These are phyloP conservation scores for Ia io DNA, from an alignment of 2,113 vertebrate species.

Conservation along the genomic window DNA sequence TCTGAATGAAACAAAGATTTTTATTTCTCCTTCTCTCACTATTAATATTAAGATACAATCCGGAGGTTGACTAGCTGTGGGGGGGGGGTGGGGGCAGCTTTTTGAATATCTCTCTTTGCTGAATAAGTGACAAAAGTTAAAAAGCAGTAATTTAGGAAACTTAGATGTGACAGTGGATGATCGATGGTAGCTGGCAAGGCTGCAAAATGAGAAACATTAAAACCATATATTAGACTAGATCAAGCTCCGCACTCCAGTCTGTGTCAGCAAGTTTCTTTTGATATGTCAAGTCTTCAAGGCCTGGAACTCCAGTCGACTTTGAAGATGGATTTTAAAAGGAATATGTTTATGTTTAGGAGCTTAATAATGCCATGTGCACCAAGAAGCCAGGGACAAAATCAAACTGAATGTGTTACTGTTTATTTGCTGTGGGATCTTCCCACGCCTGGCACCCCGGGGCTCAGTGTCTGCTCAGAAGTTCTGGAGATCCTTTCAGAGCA, in stretches of 20 bases:
- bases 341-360: slow-evolving; percentile 81
- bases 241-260: slow-evolving; percentile 82
- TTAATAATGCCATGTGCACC: slow-evolving; percentile 75
- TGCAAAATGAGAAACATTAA: slow-evolving; percentile 91
- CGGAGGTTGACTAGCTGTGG: slow-evolving; percentile 24
- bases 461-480: background rate
- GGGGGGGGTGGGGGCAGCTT: slow-evolving; percentile 60
- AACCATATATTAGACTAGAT: slow-evolving; percentile 90
- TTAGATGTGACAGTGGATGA: slow-evolving; percentile 88
- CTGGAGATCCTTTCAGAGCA: background rate
- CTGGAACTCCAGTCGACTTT: slow-evolving; percentile 81
- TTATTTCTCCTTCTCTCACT: slow-evolving; percentile 76
- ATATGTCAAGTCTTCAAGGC: slow-evolving; percentile 83
- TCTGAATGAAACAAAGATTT: slow-evolving; percentile 76
- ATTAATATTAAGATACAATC: slow-evolving; percentile 84
- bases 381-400: slow-evolving; percentile 71
- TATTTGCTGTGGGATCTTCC: slow-evolving; percentile 58
- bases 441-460: background rate
- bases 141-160: slow-evolving; percentile 88
- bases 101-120: slow-evolving; percentile 82
- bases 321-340: slow-evolving; percentile 85
- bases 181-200: slow-evolving; percentile 86
- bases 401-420: slow-evolving; percentile 60
- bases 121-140: slow-evolving; percentile 88
- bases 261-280: slow-evolving; percentile 88